Conservation (phyloP, 92 coral and sea anemone species). For the Desmophyllum pertusum region DNA sequence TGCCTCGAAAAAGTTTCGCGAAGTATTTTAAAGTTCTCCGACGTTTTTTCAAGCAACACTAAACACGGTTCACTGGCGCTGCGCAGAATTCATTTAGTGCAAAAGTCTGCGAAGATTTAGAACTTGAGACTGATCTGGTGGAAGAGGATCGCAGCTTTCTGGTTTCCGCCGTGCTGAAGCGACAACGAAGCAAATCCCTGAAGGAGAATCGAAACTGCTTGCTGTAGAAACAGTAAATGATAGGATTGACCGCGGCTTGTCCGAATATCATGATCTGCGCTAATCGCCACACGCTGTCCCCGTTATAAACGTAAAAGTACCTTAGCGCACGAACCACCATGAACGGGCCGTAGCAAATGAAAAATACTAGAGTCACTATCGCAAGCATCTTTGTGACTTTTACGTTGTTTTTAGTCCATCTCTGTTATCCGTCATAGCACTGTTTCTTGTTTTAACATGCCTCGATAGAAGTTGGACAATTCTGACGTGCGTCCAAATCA, state of each 20-base stretch:
- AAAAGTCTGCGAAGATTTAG: conserved; percentile 24
- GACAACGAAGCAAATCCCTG: conserved; percentile 67
- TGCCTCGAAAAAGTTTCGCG: neutral
- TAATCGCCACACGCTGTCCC: conserved; percentile 66
- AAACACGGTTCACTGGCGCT: neutral
- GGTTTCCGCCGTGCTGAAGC: conserved; percentile 22
- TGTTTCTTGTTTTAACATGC: conserved; percentile 47
- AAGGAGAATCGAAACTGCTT: conserved; percentile 72
- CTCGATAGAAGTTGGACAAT: conserved; percentile 61
- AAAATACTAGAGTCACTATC: conserved; percentile 72
- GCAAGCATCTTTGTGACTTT: conserved; percentile 82
- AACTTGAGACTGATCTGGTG: conserved; percentile 6
- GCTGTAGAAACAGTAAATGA: conserved; percentile 83
- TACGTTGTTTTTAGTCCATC: conserved; percentile 53
- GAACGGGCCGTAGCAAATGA: conserved; percentile 77
- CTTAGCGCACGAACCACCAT: conserved; percentile 64
- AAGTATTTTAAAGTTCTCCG: neutral
- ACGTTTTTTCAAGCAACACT: neutral
- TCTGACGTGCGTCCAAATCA: conserved; percentile 75
- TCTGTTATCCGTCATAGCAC: conserved; percentile 13
- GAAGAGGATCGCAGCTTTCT: conserved; percentile 33
- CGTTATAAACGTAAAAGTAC: conserved; percentile 71
- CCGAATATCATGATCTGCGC: conserved; percentile 80
- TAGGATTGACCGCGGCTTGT: conserved; percentile 82
- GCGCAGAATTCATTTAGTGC: conserved; percentile 10